phyloP scores from a whole-genome alignment of 2,888 invertebrate genomes.

The Blastobasis lacticolella region DNA sequence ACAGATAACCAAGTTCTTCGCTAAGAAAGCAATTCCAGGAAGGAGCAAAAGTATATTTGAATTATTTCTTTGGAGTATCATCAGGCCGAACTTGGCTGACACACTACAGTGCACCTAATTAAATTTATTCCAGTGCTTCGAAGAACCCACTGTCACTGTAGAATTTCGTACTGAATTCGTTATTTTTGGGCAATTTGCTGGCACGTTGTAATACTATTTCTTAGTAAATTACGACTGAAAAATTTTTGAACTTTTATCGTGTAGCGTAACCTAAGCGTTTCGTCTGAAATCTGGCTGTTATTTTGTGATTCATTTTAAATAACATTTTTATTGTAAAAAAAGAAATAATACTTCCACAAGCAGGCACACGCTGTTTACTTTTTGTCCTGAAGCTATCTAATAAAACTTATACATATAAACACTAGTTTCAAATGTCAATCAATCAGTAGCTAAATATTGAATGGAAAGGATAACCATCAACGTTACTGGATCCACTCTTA shows the following conservation, averaged over 20 bases:
- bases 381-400: no score
- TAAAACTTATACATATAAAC: no score
- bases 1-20: no score
- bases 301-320: conserved; percentile 44
- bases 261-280: conserved; percentile 44
- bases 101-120: conserved; percentile 20
- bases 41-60: background rate
- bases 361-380: no score
- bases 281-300: conserved; percentile 52
- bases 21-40: no score
- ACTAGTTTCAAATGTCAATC: no score
- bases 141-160: conserved; percentile 24
- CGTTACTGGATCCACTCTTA: no score
- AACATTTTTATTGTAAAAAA: no score
- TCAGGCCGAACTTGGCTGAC: conserved; percentile 14
- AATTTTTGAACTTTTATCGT: conserved; percentile 62
- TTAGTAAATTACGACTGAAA: conserved; percentile 60
- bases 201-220: conserved; percentile 41
- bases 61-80: background rate
- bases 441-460: no score
- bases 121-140: conserved; percentile 39
- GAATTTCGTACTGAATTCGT: conserved; percentile 10
- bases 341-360: no score
- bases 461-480: no score
- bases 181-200: conserved; percentile 12